phyloP scores from a whole-genome alignment of 2,888 invertebrate species.

The Thelaira solivaga region DNA sequence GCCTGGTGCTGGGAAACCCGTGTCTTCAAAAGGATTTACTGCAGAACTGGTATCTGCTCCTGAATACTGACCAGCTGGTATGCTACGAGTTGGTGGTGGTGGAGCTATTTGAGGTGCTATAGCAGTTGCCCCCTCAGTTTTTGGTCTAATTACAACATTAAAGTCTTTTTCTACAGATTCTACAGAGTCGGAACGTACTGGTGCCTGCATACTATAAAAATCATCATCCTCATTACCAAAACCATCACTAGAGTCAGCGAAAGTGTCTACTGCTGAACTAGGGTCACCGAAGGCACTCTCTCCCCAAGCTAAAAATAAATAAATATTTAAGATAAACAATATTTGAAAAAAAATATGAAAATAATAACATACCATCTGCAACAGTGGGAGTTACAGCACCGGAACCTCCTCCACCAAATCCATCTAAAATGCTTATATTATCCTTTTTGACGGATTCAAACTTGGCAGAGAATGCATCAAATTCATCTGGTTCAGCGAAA shows the following conservation, averaged over 20 bases:
- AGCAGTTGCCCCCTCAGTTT: constrained; percentile 77
- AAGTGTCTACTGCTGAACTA: constrained; percentile 65
- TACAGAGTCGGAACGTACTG: constrained; percentile 82
- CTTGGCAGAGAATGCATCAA: constrained; percentile 93
- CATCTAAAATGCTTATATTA: constrained; percentile 74
- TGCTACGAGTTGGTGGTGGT: constrained; percentile 76
- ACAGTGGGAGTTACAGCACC: constrained; percentile 73
- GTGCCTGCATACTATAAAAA: constrained; percentile 88
- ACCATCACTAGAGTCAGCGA: constrained; percentile 76
- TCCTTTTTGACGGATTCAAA: constrained; percentile 83
- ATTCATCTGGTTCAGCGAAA: constrained; percentile 81
- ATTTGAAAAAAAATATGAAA: too few relatives aligned
- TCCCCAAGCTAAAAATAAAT: constrained; percentile 74
- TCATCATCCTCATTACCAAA: constrained; percentile 87
- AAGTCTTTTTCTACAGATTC: constrained; percentile 88
- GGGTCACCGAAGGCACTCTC: constrained; percentile 75
- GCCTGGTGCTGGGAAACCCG: constrained; percentile 71
- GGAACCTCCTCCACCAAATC: constrained; percentile 72
- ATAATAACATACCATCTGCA: constrained; percentile 71
- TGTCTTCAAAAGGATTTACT: constrained; percentile 83
- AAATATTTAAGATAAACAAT: too few relatives aligned
- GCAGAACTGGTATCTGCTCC: constrained; percentile 83
- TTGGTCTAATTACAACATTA: constrained; percentile 85
- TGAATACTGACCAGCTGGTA: constrained; percentile 66
- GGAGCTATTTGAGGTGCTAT: constrained; percentile 87